phyloP scores from a whole-genome alignment of 2,113 vertebrate species.

The Chascanopsetta lugubris region DNA sequence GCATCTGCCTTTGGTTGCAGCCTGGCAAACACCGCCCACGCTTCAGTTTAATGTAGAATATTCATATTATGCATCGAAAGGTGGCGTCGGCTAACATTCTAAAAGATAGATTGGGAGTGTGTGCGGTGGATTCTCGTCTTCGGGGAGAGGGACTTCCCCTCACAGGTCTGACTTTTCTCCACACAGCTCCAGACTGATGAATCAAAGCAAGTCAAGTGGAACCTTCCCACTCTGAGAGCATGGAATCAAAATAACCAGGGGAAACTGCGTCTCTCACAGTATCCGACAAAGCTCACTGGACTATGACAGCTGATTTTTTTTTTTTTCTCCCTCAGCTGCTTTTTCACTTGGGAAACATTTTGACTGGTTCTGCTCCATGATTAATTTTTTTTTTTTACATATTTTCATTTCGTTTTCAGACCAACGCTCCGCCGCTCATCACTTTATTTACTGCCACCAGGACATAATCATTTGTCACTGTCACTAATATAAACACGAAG shows the following conservation, averaged over 20 bases:
- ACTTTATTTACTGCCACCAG: no score
- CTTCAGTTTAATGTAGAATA: constrained; percentile 35
- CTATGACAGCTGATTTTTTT: constrained; percentile 22
- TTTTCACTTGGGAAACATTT: constrained; percentile 41
- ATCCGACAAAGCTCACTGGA: constrained; percentile 26
- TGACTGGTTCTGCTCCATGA: constrained; percentile 9
- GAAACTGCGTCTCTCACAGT: constrained; percentile 37
- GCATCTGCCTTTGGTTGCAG: constrained; percentile 26
- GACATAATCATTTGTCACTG: no score
- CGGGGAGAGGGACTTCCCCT: constrained; percentile 22
- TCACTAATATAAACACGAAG: no score
- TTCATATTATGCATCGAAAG: constrained; percentile 18
- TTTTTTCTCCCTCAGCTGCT: not conserved
- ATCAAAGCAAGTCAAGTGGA: constrained; percentile 57
- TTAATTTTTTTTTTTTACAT: constrained; percentile 26
- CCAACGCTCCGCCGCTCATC: constrained; percentile 5
- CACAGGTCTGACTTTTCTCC: constrained; percentile 21
- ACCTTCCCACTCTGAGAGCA: constrained; percentile 31
- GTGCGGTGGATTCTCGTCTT: not conserved
- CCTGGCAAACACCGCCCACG: constrained; percentile 6
- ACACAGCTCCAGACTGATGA: constrained; percentile 49
- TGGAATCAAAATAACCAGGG: constrained; percentile 47
- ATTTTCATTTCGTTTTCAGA: constrained; percentile 12
- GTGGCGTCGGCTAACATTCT: constrained; percentile 33
- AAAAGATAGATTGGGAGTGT: constrained; percentile 20